Base-by-base conservation (phyloP, 2,797 vertebrate species). In the Tarsius wallacei region DNA sequence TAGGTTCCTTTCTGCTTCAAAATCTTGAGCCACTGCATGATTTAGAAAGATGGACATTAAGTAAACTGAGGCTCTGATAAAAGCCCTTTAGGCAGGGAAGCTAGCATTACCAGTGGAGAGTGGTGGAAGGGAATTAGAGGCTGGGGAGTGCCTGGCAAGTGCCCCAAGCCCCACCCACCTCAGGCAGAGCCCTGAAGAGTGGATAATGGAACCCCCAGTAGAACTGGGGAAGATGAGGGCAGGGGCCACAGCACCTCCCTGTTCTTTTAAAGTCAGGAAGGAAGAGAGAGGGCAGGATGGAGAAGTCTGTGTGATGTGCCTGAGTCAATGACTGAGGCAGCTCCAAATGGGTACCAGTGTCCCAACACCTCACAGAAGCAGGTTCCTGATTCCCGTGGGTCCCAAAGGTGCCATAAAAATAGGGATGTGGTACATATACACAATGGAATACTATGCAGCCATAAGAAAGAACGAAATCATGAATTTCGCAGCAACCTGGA, bases 1-100 rank as follows among this genome's bases (percentile, higher is more conserved):
- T 16, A 0, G 2, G 59, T 94, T 84, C 15, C 59, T 42, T 90
- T 57, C 77, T 95, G 10, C 77, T 93, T 90, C 74, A 83, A 73
- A 84, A 73, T 73, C 76, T 4, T 26, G 12, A 51, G 13, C 78
- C 14, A 17, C 36, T 8, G 64, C 16, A 49, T 7, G 64, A 88
- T 63, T n/a, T 21, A 21, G 28, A 77, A 91, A 66, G 59, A 47
- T 26, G 22, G 49, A 4, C 66, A 12, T 68, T 64, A 68, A 42
- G 53, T 78, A 90, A 63, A 49, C 15, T 9, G 76, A 87, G 55
- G 33, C 64, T 83, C 55, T 21, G 4, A 63, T 24, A 55, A 70
- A 70, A 59, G 78, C 59, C 64, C 49, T 57, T 0, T 5, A 22
- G 84, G 53, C 42, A 8, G 2, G 74, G 49, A 66, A 85, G 21